phyloP scores from a whole-genome alignment of 2,113 vertebrate genomes.

The Grantiella picta region DNA sequence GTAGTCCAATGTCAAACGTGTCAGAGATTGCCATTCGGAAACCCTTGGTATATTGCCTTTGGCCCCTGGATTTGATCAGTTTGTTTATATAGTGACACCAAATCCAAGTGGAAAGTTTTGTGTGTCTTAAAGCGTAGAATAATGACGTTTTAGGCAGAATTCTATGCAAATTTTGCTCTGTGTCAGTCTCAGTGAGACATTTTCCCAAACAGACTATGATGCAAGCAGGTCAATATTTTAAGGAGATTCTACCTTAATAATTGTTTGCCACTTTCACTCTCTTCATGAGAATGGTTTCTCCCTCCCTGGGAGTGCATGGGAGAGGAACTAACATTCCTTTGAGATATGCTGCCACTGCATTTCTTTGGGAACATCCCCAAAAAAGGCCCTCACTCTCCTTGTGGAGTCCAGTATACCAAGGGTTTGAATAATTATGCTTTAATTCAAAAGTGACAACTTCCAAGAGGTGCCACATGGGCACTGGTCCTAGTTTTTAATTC shows the following conservation, averaged over 20 bases:
- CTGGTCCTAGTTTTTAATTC: constrained; percentile 77
- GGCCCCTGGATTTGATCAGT: not conserved
- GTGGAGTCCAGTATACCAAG: constrained; percentile 77
- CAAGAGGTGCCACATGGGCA: constrained; percentile 77
- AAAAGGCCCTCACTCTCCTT: not conserved
- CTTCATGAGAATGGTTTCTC: constrained; percentile 21
- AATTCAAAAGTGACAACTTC: constrained; percentile 67
- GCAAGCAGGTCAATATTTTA: not conserved
- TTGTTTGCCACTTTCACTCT: not conserved
- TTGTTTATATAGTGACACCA: not conserved
- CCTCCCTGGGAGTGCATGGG: not conserved
- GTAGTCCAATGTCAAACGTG: constrained; percentile 39
- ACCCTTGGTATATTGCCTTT: constrained; percentile 83
- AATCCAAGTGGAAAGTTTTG: not conserved
- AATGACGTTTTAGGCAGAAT: not conserved
- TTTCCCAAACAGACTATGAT: not conserved
- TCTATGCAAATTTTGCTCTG: constrained; percentile 3
- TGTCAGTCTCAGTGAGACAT: not conserved
- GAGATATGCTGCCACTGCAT: not conserved
- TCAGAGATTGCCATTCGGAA: constrained; percentile 46
- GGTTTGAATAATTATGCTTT: constrained; percentile 65
- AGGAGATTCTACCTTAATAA: not conserved
- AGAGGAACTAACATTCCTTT: not conserved
- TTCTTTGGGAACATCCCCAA: not conserved
- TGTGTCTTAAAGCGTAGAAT: not conserved